Evolutionary conservation across 2,797 vertebrate species (phyloP), one percentile per base, ranked within the genome.

Genomic region (Rhinogobio ventralis): DNA sequence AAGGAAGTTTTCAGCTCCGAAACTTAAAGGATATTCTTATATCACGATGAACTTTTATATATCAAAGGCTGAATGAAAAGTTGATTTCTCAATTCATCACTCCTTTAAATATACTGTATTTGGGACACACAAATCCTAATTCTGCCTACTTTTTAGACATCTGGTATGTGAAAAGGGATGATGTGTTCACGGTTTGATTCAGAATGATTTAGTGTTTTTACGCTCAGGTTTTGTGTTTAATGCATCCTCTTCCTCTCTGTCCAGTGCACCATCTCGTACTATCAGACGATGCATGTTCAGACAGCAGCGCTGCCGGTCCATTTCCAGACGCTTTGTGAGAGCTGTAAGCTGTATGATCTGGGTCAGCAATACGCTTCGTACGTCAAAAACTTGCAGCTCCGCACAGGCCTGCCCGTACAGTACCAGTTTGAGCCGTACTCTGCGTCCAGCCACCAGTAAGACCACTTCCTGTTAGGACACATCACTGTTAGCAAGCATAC

Each of bases 301-400:
- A 98, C 98, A 0, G 98, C 98, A 0, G 96, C 95, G 0, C 88
- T 98, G 90, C 98, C 98, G 0, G 98, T 99, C 51, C 95, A 98
- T 89, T 99, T 97, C 93, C 98, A 99, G 95, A 99, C 97, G 0
- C 93, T 99, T 90, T 99, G 97, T 0, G 98, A 99, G 94, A 99
- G 97, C 96, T 98, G 97, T 89, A 99, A 99, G 88, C 96, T 99
- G 39, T 99, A 99, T 0, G 98, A 99, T 91, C 97, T 96, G 0
- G 98, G 98, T 14, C 98, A 97, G 91, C 98, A 99, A 88, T 99
- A 99, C 0, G 97, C 96, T 0, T 96, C 96, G 0, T 94, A 97
- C 1, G 96, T 99, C 23, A 92, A 92, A 84, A 96, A 97, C 93
- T 94, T 98, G 91, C 96, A 96, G 94, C 95, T 97, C 0, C 95